Evolutionary conservation across 1,140 invertebrate species (phyloP), one percentile per base, ranked within the genome.

Genomic region (Drosophila teissieri): DNA sequence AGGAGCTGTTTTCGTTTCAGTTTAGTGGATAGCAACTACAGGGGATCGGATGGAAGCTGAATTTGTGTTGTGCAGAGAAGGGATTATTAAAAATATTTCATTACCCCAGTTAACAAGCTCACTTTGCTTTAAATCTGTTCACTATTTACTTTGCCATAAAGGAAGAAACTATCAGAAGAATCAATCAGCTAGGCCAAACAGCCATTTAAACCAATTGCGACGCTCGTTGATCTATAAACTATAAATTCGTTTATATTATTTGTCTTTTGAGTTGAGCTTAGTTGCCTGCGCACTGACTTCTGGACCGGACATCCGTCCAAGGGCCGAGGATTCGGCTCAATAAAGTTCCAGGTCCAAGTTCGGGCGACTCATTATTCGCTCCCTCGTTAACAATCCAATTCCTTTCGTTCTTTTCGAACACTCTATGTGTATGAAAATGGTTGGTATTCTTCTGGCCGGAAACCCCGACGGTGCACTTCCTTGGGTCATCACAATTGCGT

Each of bases 401-500:
- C 49, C 40, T 57, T 70, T 53, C 5, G 12, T 60, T n/a, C 22
- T 12, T 27, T 2, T 39, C 24, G 57, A 31, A 31, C 7, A 31
- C 7, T 58, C 36, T 36, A 36, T 24, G 15, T 60, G 24, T 44
- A 19, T 40, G 2, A 31, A 31, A 10, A 31, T 10, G 31, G 31
- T 31, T 31, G 7, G 17, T 51, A 34, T 58, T 44, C 31, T 22
- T 48, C 37, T 64, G 79, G 74, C 83, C 83, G 83, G 83, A 86
- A 86, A 79, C 48, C 65, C 40, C 40, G 52, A 70, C 68, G 49
- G 36, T 27, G 51, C 51, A 72, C 60, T 76, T 76, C 73, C 73
- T 67, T 52, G 46, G 63, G 52, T 22, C 52, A 46, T 15, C 40
- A 77, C 76, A 77, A 80, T 69, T 80, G 65, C 58, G 68, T 82